Evolutionary conservation across 2,888 invertebrate species (phyloP).

Genomic region (Scaptomyza cyrtandrae): DNA sequence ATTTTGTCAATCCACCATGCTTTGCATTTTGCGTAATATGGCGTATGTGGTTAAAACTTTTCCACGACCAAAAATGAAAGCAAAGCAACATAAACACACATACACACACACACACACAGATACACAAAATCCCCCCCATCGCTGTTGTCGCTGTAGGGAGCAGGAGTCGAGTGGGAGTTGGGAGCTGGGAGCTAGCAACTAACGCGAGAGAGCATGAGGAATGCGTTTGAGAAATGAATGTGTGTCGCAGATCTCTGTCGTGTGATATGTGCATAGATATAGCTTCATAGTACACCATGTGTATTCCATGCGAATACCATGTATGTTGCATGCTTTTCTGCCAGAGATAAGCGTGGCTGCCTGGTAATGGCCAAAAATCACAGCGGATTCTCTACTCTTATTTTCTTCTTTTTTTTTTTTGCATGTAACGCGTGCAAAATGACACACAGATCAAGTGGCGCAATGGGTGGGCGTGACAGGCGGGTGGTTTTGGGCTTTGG

Average conservation of each 20-base stretch:
- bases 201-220: conserved; percentile 45
- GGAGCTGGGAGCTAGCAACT: conserved; percentile 5
- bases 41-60: conserved; percentile 66
- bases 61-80: conserved; percentile 33
- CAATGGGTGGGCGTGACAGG: conserved; percentile 34
- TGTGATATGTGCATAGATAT: conserved; percentile 68
- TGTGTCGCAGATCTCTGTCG: conserved; percentile 62
- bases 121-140: neutral
- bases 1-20: conserved; percentile 78
- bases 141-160: neutral
- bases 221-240: conserved; percentile 65
- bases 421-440: conserved; percentile 49
- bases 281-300: conserved; percentile 53
- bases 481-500: conserved; percentile 1
- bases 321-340: conserved; percentile 60
- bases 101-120: neutral
- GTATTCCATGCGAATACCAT: conserved; percentile 44
- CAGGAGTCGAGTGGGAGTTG: conserved; percentile 3
- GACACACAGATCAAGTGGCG: conserved; percentile 67
- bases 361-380: conserved; percentile 77
- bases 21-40: conserved; percentile 64
- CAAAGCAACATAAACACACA: conserved; percentile 22
- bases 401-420: conserved; percentile 1
- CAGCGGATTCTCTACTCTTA: conserved; percentile 58
- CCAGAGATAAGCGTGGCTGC: conserved; percentile 62